phyloP scores from a whole-genome alignment of 2,113 vertebrate species.

The Silurus asotus region DNA sequence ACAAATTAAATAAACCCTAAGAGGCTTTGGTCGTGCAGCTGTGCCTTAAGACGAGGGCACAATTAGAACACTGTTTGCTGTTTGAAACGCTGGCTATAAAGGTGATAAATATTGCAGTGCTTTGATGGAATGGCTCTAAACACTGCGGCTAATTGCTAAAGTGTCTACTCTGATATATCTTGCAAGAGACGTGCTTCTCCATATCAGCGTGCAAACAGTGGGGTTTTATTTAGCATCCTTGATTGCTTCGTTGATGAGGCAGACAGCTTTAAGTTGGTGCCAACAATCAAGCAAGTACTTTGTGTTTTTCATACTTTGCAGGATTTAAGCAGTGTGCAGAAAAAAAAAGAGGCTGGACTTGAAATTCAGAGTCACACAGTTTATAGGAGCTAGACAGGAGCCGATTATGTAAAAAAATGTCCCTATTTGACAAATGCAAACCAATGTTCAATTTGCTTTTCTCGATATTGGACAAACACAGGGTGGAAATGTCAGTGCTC shows the following conservation, averaged over 20 bases:
- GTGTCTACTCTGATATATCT: slow-evolving; percentile 32
- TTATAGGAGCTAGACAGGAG: neutral
- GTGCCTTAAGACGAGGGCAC: slow-evolving; percentile 32
- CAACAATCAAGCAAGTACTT: slow-evolving; percentile 39
- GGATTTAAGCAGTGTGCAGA: neutral
- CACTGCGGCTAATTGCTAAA: slow-evolving; percentile 40
- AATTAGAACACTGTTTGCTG: slow-evolving; percentile 40
- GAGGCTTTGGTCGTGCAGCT: slow-evolving; percentile 27
- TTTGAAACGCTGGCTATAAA: slow-evolving; percentile 46
- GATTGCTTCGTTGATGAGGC: slow-evolving; percentile 43
- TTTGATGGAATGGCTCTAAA: slow-evolving; percentile 34
- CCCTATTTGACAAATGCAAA: neutral
- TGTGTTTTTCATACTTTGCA: slow-evolving; percentile 23
- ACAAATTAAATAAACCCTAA: slow-evolving; percentile 50
- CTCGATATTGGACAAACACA: neutral
- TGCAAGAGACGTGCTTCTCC: slow-evolving; percentile 27
- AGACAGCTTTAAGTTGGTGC: slow-evolving; percentile 26
- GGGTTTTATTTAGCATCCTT: slow-evolving; percentile 31
- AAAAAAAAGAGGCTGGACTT: neutral
- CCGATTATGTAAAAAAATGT: neutral
- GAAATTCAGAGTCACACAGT: neutral
- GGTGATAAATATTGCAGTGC: slow-evolving; percentile 42
- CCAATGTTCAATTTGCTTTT: neutral
- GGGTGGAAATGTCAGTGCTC: neutral
- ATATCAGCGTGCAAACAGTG: slow-evolving; percentile 1